Conservation (phyloP, 1,140 invertebrate species). For the Drosophila pallidifrons region DNA sequence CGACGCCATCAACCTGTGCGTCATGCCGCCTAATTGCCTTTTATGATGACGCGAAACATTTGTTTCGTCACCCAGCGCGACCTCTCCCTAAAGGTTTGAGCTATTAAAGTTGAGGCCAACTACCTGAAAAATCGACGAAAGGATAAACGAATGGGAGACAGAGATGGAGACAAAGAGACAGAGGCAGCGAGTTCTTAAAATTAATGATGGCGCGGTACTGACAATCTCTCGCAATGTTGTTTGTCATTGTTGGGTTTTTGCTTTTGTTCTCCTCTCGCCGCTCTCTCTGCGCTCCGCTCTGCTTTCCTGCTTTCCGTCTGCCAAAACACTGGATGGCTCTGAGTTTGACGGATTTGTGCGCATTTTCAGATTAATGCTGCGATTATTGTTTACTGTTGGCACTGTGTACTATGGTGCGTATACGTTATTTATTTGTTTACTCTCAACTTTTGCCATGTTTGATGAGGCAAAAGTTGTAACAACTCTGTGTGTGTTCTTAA, state of each 20-base stretch:
- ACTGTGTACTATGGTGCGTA: slow-evolving; percentile 62
- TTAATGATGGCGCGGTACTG: slow-evolving; percentile 65
- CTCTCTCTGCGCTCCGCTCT: slow-evolving; percentile 1
- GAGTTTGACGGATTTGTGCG: slow-evolving; percentile 82
- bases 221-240: slow-evolving; percentile 67
- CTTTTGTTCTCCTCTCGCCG: slow-evolving; percentile 24
- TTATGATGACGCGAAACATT: slow-evolving; percentile 72
- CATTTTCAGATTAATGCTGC: slow-evolving; percentile 82
- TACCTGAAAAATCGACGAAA: slow-evolving; percentile 65
- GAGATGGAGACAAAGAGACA: slow-evolving; percentile 2
- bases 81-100: not conserved
- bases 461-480: slow-evolving; percentile 6
- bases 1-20: slow-evolving; percentile 60
- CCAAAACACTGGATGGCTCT: slow-evolving; percentile 31
- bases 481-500: slow-evolving; percentile 1
- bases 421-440: slow-evolving; percentile 30
- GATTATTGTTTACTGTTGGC: slow-evolving; percentile 73
- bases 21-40: slow-evolving; percentile 74
- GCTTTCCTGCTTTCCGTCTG: slow-evolving; percentile 8
- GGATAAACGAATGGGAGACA: slow-evolving; percentile 20
- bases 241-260: slow-evolving; percentile 41
- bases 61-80: slow-evolving; percentile 7
- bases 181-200: slow-evolving; percentile 62
- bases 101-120: slow-evolving; percentile 33
- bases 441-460: slow-evolving; percentile 15